Base-by-base conservation (phyloP, 2,113 vertebrate genomes). In the Porphyrio hochstetteri region DNA sequence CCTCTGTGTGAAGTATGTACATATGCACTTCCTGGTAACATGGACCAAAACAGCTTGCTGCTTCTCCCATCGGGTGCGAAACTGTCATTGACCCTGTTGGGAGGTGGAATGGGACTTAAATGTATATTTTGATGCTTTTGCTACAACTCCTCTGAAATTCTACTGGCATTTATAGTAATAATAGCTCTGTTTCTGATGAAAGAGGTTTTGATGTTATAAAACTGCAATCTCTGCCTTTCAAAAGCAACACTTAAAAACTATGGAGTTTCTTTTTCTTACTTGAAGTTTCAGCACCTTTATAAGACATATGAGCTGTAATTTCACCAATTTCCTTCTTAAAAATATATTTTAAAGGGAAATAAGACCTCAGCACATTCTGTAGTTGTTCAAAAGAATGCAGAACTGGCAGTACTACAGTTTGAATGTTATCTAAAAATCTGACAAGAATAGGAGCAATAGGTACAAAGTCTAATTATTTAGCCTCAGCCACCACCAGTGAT, bases 371-470 rank as follows among this genome's bases (percentile, higher is more conserved):
- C 59, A 85, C 38, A 61, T 82, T 84, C 65, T 89, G n/a, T 35
- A 85, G n/a, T 89, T 90, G n/a, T 67, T 79, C 77, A 90, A 90
- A 96, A 68, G 90, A 85, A 77, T 68, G 38, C 61, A 74, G 87
- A 88, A 87, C 94, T 96, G 96, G 82, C 96, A 97, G 95, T 88
- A 80, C 93, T 90, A 88, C 63, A 92, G 69, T 40, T 38, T 53
- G 29, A 91, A 77, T 78, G 71, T 67, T 94, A 81, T 64, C 68
- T 93, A 78, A 95, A 85, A 88, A 24, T 59, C 68, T 93, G 92
- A 90, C 84, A 91, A 82, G 89, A 89, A 95, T 40, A 79, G 71
- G 92, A 94, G 52, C 68, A 90, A 95, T 90, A 91, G 53, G 64
- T 92, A 75, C 40, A 77, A 93, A 92, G 27, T 36, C 56, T 72